These are phyloP conservation scores for Onychostoma macrolepis DNA, from an alignment of 2,113 vertebrate species.

Conservation along the genomic window DNA sequence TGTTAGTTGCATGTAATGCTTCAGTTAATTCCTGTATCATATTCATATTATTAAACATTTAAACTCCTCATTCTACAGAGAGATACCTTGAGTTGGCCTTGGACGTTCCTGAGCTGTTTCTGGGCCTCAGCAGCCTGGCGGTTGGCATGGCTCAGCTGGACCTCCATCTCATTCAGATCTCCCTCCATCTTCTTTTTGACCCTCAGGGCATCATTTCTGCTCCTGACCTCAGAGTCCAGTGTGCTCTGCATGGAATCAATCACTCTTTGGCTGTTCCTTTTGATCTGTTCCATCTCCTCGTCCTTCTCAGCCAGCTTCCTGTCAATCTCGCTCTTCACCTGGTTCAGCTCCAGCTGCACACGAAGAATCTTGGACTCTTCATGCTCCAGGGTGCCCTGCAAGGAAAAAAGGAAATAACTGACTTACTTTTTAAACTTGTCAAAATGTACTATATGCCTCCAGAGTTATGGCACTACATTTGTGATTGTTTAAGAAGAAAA, in stretches of 20 bases:
- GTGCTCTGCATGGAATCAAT: neutral
- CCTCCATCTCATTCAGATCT: neutral
- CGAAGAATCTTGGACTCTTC: constrained; percentile 82
- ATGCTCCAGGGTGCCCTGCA: constrained; percentile 49
- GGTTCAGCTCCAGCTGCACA: constrained; percentile 76
- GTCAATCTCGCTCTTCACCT: constrained; percentile 79
- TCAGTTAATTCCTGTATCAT: neutral
- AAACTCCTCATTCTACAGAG: neutral
- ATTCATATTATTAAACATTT: neutral
- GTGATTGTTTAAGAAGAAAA: too few species aligned
- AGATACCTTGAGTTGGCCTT: neutral
- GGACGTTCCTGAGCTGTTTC: neutral
- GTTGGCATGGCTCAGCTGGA: neutral
- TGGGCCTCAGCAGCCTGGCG: neutral
- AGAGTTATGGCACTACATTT: too few species aligned
- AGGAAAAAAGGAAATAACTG: neutral
- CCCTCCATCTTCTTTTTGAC: neutral
- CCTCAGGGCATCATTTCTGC: neutral
- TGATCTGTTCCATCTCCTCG: constrained; percentile 79
- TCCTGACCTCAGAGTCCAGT: neutral
- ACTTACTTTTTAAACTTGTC: neutral
- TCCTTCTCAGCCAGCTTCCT: constrained; percentile 79
- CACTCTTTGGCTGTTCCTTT: constrained; percentile 61
- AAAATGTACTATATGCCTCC: too few species aligned
- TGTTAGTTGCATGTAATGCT: neutral